Conservation (phyloP, 2,113 vertebrate genomes). For the Platycercus adscitus region DNA sequence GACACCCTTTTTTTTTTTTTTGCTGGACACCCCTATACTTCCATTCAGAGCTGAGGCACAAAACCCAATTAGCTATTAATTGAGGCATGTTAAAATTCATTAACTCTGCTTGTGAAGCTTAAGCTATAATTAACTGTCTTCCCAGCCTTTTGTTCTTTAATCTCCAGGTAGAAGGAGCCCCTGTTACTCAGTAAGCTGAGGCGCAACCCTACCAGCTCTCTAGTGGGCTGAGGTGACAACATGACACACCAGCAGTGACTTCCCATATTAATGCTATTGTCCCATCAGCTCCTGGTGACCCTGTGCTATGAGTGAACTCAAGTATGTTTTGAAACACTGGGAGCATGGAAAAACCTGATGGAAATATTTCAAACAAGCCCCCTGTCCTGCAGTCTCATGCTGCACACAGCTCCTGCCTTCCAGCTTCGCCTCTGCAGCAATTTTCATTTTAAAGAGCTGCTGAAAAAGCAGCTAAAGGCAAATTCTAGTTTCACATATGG, state of each 20-base stretch:
- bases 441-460: not conserved
- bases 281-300: not conserved
- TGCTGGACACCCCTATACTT: conserved; percentile 22
- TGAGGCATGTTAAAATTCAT: conserved; percentile 88
- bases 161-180: conserved; percentile 71
- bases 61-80: conserved; percentile 89
- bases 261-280: accelerated
- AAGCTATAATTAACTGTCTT: conserved; percentile 86
- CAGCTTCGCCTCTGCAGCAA: not conserved
- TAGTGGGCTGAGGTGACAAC: not conserved
- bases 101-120: conserved; percentile 81
- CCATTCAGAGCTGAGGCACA: conserved; percentile 61
- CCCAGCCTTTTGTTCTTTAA: conserved; percentile 77
- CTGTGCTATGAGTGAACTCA: not conserved
- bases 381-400: not conserved
- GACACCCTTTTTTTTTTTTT: not conserved
- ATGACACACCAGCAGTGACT: not conserved
- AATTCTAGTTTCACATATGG: not conserved
- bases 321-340: not conserved
- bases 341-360: not conserved
- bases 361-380: not conserved
- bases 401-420: not conserved
- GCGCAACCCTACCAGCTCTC: not conserved
- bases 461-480: not conserved
- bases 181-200: conserved; percentile 61